Base-by-base conservation (phyloP, 2,797 vertebrate species). In the Pangasius djambal region DNA sequence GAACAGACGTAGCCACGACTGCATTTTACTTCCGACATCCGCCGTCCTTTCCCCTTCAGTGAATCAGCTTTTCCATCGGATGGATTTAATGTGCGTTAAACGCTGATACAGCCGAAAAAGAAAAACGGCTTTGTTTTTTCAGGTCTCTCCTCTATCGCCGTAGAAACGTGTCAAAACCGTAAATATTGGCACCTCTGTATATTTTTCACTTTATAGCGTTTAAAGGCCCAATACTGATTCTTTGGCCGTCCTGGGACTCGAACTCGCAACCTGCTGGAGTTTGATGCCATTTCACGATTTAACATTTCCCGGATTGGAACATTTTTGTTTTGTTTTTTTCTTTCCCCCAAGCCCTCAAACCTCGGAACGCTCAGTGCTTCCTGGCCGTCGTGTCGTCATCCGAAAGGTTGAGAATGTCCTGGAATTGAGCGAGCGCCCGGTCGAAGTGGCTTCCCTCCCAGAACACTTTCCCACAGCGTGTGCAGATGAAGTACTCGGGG, bases 391-490 rank as follows among this genome's bases (percentile, higher is more conserved):
- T 28, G 55, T 72, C 37, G 0, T 63, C 34, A 6, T 89, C 72
- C 0, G 89, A 85, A 28, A 77, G 59, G 70, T 92, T 88, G 9
- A 97, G 94, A 75, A 97, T 90, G 6, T 97, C 96, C 44, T 92
- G 93, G 91, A 98, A 98, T 93, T 97, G 96, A 48, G 95, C 92
- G 16, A 97, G 81, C 0, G 97, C 65, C 0, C 93, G 95, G 77
- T 94, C 93, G 3, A 96, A 97, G 92, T 98, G 98, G 1, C 97
- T 97, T 7, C 97, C 98, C 84, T 98, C 97, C 97, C 98, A 98
- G 94, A 98, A 98, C 67, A 98, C 96, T 90, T 98, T 98, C 86
- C 97, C 97, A 0, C 97, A 98, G 89, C 88, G 90, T 4, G 94
- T 94, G 93, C 97, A 98, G 93, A 97, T 96, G 69, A 96, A 98